Evolutionary conservation across 1,140 invertebrate genomes (phyloP).

Genomic region (Lysiphlebus fabarum): DNA sequence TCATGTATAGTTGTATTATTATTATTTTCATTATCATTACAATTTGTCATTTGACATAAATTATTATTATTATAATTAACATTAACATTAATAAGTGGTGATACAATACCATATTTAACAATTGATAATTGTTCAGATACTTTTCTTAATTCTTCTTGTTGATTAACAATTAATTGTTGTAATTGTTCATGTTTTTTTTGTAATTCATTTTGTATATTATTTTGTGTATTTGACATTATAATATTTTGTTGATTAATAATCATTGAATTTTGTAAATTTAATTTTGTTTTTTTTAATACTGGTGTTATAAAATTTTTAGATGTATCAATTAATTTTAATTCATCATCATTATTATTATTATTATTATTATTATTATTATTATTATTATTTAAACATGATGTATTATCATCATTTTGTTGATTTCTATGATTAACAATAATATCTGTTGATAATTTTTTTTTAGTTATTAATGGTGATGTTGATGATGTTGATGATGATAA

Average conservation of each 20-base stretch:
- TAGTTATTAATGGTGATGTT: too few relatives aligned
- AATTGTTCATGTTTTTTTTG: constrained; percentile 81
- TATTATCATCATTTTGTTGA: too few relatives aligned
- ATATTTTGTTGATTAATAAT: constrained; percentile 54
- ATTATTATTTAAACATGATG: too few relatives aligned
- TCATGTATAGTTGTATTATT: constrained; percentile 30
- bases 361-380: too few relatives aligned
- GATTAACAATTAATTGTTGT: constrained; percentile 78
- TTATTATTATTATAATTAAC: constrained; percentile 42
- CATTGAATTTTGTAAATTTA: constrained; percentile 14
- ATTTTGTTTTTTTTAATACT: constrained; percentile 35
- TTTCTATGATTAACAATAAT: too few relatives aligned
- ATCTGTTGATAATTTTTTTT: too few relatives aligned
- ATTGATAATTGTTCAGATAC: constrained; percentile 84
- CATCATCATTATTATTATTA: constrained; percentile 31
- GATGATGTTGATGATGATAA: too few relatives aligned
- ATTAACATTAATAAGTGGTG: constrained; percentile 63
- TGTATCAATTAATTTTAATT: constrained; percentile 29
- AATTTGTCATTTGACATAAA: constrained; percentile 33
- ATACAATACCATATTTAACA: constrained; percentile 73
- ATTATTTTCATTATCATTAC: constrained; percentile 42
- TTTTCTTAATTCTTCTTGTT: constrained; percentile 79
- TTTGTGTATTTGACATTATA: constrained; percentile 62
- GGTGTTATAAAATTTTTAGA: constrained; percentile 34
- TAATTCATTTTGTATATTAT: constrained; percentile 68